Conservation (phyloP, 2,113 vertebrate genomes). For the Pogonocichla stellata region DNA sequence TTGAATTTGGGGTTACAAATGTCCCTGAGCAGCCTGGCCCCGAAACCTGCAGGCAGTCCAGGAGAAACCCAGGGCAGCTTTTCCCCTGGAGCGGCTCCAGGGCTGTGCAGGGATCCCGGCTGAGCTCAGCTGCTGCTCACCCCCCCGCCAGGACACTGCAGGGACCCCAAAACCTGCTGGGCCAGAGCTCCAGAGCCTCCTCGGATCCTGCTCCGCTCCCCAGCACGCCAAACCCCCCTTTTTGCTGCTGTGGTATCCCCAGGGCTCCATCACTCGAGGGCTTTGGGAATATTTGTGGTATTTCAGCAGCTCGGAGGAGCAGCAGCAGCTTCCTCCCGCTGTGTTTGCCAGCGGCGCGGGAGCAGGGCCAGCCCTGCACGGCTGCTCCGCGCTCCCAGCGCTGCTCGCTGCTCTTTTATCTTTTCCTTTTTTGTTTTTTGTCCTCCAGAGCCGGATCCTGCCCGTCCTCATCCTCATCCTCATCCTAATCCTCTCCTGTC, state of each 20-base stretch:
- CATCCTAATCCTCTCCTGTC: not conserved
- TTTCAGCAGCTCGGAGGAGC: not conserved
- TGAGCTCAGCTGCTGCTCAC: not conserved
- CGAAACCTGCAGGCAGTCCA: not conserved
- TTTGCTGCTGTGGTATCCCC: not conserved
- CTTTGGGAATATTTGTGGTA: rapidly evolving
- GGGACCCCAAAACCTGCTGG: not conserved
- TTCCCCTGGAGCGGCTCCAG: rapidly evolving
- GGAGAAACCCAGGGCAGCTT: not conserved
- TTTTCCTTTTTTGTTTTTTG: rapidly evolving
- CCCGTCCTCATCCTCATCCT: not conserved
- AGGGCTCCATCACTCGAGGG: not conserved
- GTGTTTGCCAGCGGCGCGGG: not conserved
- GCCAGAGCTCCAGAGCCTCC: not conserved
- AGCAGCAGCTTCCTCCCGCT: not conserved
- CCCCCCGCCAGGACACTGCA: too few relatives aligned
- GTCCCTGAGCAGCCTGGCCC: too few relatives aligned
- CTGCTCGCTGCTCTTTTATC: not conserved
- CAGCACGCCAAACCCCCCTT: not conserved
- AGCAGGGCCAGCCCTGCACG: not conserved
- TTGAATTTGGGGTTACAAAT: not conserved
- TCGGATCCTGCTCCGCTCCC: not conserved
- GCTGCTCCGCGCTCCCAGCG: not conserved
- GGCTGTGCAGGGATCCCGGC: not conserved
- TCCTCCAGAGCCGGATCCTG: conserved; percentile 8